phyloP scores from a whole-genome alignment of 2,888 invertebrate genomes.

The Drosophila vallismaia region DNA sequence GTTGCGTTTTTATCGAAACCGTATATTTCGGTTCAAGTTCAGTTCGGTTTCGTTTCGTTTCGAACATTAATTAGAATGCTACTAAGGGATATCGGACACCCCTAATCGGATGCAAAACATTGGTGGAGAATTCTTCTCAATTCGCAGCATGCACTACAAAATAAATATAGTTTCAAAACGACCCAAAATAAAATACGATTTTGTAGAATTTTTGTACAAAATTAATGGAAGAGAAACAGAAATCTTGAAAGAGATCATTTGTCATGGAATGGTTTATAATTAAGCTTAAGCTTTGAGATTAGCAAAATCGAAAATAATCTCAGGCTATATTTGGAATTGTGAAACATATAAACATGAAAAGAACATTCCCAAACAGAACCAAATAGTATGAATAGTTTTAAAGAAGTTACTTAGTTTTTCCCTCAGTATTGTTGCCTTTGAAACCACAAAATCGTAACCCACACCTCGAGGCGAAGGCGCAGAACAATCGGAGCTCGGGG shows the following conservation, averaged over 20 bases:
- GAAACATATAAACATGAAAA: neutral
- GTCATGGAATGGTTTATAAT: neutral
- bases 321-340: neutral
- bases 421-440: conserved; percentile 13
- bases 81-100: conserved; percentile 21
- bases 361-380: neutral
- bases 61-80: neutral
- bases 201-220: neutral
- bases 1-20: conserved; percentile 40
- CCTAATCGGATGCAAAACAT: neutral
- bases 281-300: neutral
- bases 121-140: neutral
- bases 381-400: no score
- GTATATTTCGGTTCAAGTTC: conserved; percentile 58
- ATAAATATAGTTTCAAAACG: no score
- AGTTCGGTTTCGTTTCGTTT: neutral
- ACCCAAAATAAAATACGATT: neutral
- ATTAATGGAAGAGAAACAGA: neutral
- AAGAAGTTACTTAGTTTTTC: neutral
- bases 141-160: neutral
- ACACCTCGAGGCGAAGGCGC: conserved; percentile 64
- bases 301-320: neutral
- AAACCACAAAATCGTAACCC: conserved; percentile 49
- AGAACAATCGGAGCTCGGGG: conserved; percentile 23
- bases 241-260: neutral